A percentile compares a stretch with the other conserved stretches of the same genome.
These are phyloP conservation scores for Pipistrellus pipistrellus DNA, from an alignment of 2,797 vertebrate genomes.

Conservation along the genomic window DNA sequence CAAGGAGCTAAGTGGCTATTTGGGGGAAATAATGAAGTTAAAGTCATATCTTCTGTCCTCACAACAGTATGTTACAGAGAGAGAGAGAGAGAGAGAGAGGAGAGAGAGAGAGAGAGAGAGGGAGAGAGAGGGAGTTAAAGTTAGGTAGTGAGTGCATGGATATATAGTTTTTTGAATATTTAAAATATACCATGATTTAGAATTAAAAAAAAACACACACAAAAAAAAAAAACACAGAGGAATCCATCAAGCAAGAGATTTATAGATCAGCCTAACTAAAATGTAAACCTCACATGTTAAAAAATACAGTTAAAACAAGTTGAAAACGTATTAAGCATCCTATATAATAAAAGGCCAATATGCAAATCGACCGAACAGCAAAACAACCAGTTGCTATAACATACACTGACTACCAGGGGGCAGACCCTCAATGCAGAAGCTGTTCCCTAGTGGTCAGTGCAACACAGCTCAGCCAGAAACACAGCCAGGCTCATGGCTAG, in stretches of 20 bases:
- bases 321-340: background rate
- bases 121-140: background rate
- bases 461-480: no score
- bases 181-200: conserved; percentile 18
- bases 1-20: background rate
- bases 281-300: conserved; percentile 31
- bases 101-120: background rate
- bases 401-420: no score
- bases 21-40: background rate
- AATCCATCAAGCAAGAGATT: conserved; percentile 29
- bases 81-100: background rate
- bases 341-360: no score
- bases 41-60: background rate
- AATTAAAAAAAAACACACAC: conserved; percentile 4
- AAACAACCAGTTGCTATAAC: no score
- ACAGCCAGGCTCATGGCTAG: no score
- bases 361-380: no score
- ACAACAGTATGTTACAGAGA: background rate
- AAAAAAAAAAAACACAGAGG: background rate
- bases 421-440: no score
- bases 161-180: conserved; percentile 11
- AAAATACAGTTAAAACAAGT: background rate
- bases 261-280: background rate
- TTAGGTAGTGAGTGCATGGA: background rate
- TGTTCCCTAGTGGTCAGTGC: no score